Evolutionary conservation across 2,797 vertebrate species (phyloP).

Genomic region (Cryptoblepharus egeriae): DNA sequence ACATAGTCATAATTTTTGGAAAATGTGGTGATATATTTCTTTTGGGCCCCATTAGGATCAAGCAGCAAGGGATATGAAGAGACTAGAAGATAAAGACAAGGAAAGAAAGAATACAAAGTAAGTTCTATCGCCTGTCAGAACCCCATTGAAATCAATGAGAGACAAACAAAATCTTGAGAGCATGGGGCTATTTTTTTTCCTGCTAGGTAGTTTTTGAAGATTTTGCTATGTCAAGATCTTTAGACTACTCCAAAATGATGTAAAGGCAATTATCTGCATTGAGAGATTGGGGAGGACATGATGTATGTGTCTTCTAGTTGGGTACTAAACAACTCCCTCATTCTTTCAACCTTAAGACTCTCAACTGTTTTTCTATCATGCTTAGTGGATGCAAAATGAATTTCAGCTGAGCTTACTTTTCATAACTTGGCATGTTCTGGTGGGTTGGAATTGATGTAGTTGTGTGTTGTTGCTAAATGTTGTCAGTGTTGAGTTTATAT

Average conservation of each 20-base stretch:
- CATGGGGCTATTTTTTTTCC: slow-evolving; percentile 16
- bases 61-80: slow-evolving; percentile 97
- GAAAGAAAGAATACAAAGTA: slow-evolving; percentile 96
- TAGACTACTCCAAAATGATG: background rate
- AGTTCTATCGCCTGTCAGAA: slow-evolving; percentile 73
- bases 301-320: slow-evolving; percentile 1
- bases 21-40: slow-evolving; percentile 27
- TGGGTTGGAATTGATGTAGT: slow-evolving; percentile 68
- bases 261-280: background rate
- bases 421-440: slow-evolving; percentile 32
- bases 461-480: slow-evolving; percentile 64
- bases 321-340: slow-evolving; percentile 47
- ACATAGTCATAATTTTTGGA: background rate
- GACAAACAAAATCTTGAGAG: background rate
- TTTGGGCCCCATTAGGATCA: slow-evolving; percentile 85
- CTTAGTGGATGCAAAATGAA: slow-evolving; percentile 58
- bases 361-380: background rate
- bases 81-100: slow-evolving; percentile 96
- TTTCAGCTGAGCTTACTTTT: slow-evolving; percentile 39
- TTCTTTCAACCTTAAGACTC: slow-evolving; percentile 40
- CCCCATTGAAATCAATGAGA: background rate
- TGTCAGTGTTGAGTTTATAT: slow-evolving; percentile 76
- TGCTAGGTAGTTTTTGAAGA: background rate
- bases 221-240: background rate
- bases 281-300: background rate